Evolutionary conservation across 2,888 invertebrate species (phyloP).

Genomic region (Tubulanus polymorphus): DNA sequence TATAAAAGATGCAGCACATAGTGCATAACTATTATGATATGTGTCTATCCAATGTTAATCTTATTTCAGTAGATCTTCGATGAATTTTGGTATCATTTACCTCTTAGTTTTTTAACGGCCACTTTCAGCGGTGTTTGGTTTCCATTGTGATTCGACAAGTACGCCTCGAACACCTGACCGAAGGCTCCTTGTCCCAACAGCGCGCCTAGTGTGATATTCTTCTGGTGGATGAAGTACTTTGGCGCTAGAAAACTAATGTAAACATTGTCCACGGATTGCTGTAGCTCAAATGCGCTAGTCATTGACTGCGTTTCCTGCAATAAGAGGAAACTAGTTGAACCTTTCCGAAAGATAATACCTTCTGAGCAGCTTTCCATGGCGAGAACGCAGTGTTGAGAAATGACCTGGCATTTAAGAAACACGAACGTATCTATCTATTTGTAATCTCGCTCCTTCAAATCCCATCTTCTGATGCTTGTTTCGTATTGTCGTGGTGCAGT

Average conservation of each 20-base stretch:
- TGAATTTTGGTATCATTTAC: slow-evolving; percentile 4
- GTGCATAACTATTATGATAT: too few species aligned
- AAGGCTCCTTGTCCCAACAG: slow-evolving; percentile 40
- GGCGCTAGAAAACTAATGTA: background rate
- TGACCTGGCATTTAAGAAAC: too few species aligned
- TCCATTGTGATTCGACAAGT: slow-evolving; percentile 5
- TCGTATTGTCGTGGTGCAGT: too few species aligned
- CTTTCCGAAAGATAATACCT: background rate
- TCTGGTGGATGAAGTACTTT: background rate
- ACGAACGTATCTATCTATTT: too few species aligned
- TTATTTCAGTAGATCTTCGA: too few species aligned
- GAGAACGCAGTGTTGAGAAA: too few species aligned
- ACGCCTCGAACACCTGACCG: slow-evolving; percentile 36
- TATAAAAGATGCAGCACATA: slow-evolving; percentile 16
- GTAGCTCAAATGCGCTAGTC: background rate
- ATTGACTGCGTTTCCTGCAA: background rate
- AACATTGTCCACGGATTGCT: background rate
- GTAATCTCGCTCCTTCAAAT: too few species aligned
- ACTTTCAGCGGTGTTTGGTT: slow-evolving; percentile 12
- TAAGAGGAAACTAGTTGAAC: background rate
- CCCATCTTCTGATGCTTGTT: too few species aligned
- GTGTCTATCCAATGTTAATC: too few species aligned
- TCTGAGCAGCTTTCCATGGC: background rate
- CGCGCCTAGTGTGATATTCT: slow-evolving; percentile 22
- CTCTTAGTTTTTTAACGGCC: slow-evolving; percentile 16